Base-by-base conservation (phyloP, 2,113 vertebrate species). In the Apteryx owenii region DNA sequence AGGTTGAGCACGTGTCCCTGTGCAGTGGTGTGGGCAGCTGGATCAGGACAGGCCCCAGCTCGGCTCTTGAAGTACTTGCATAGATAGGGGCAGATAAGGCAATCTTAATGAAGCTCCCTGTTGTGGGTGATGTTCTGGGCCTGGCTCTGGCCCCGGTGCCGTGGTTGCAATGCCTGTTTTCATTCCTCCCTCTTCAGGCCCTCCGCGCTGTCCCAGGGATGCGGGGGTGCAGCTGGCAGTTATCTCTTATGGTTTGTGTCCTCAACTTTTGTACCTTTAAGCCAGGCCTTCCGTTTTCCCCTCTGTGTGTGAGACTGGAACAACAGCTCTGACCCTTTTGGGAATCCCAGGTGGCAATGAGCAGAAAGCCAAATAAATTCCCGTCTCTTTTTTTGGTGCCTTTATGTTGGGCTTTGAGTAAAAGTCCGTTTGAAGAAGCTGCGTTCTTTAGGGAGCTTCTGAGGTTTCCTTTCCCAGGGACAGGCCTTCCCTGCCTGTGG, bases 371-470 rank as follows among this genome's bases (percentile, higher is more conserved):
- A 96, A 96, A 97, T 75, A 11, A 95, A 96, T 95, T 86, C 72
- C 77, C 51, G 79, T 96, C 29, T 89, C 71, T 89, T 87, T 91
- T 79, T 93, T 93, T 94, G 73, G 97, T 97, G 97, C 97, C 97
- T 98, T 98, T 97, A 56, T 97, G 84, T 93, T 85, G 50, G 95
- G 93, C 93, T 96, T 97, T 97, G 92, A 97, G 89, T 95, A 92
- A 93, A 96, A 95, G 69, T 95, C 92, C 97, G 88, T 96, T 84
- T 96, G 93, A 97, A 97, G 97, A 96, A 98, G 97, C 96, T 97
- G 96, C 91, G 97, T 89, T 81, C 96, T 97, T 94, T 81, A 98
- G 97, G 96, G 95, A 97, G 97, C 97, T 98, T 98, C 95, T 90
- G 90, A 80, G 60, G 70, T 42, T 40, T 61, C 76, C 77, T 87